Percentiles rank a stretch among this genome's conserved stretches.
phyloP scores from a whole-genome alignment of 2,113 vertebrate species.

The Lepus europaeus region DNA sequence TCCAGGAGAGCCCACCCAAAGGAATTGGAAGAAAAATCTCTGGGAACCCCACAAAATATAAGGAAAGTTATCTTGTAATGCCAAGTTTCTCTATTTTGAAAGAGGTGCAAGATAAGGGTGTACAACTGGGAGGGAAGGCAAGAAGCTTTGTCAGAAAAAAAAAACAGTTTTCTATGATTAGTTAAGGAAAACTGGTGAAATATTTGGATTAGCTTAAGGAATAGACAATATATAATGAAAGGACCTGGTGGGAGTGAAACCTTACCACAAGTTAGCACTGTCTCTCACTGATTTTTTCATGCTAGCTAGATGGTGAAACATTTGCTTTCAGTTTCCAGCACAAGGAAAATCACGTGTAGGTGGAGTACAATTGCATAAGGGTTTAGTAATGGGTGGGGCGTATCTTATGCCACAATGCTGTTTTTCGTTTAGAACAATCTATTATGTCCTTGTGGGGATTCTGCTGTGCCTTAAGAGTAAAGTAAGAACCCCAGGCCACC shows the following conservation, averaged over 20 bases:
- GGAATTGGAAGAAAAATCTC: neutral
- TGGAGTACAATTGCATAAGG: neutral
- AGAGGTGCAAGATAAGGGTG: neutral
- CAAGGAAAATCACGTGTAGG: neutral
- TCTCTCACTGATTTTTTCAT: conserved; percentile 25
- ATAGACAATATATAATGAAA: conserved; percentile 3
- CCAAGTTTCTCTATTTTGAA: neutral
- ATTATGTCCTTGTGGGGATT: neutral
- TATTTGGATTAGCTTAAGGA: neutral
- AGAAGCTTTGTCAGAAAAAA: neutral
- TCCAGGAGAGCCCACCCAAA: neutral
- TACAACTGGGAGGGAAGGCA: neutral
- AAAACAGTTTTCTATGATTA: neutral
- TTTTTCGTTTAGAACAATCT: neutral
- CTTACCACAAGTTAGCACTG: neutral
- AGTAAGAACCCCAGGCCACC: neutral
- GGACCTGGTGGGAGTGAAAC: neutral
- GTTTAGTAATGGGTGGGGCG: neutral
- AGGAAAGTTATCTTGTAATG: neutral
- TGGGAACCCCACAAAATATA: neutral
- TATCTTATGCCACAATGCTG: neutral
- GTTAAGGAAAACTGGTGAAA: neutral
- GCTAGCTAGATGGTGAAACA: conserved; percentile 37
- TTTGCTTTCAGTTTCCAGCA: neutral
- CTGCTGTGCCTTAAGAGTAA: neutral